Conservation (phyloP, 2,888 invertebrate genomes). For the Drosophila buzzatii region DNA sequence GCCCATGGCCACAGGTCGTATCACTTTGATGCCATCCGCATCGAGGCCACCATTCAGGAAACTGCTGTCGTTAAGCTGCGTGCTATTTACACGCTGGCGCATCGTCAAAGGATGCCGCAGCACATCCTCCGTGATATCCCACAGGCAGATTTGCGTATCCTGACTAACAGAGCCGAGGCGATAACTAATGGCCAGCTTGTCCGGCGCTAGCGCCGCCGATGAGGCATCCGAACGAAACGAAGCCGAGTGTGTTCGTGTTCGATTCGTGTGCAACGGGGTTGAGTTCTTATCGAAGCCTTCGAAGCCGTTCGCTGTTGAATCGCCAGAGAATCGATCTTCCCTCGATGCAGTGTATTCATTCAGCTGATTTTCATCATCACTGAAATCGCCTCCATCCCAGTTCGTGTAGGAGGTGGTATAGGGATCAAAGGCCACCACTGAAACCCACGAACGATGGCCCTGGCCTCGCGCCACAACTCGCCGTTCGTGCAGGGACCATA, state of each 20-base stretch:
- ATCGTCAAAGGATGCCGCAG: slow-evolving; percentile 89
- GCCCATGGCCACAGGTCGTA: slow-evolving; percentile 83
- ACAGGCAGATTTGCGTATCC: slow-evolving; percentile 98
- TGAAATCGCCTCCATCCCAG: slow-evolving; percentile 87
- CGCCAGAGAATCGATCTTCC: slow-evolving; percentile 75
- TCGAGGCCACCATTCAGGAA: slow-evolving; percentile 83
- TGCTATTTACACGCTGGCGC: slow-evolving; percentile 82
- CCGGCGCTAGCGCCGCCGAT: slow-evolving; percentile 83
- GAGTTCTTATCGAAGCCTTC: slow-evolving; percentile 81
- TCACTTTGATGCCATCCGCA: slow-evolving; percentile 83
- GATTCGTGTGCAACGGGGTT: slow-evolving; percentile 78
- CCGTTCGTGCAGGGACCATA: slow-evolving; percentile 97
- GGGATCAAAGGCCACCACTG: slow-evolving; percentile 97
- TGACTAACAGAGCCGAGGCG: slow-evolving; percentile 97
- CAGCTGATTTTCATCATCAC: slow-evolving; percentile 87
- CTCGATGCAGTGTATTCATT: slow-evolving; percentile 80
- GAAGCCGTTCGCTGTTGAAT: slow-evolving; percentile 81
- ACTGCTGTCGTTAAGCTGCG: slow-evolving; percentile 80
- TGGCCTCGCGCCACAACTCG: slow-evolving; percentile 98
- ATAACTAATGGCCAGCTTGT: slow-evolving; percentile 89
- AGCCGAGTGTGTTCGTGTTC: slow-evolving; percentile 83
- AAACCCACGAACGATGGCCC: slow-evolving; percentile 99
- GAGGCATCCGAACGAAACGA: slow-evolving; percentile 84
- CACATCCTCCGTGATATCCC: slow-evolving; percentile 99
- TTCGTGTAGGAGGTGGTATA: slow-evolving; percentile 91